Base-by-base conservation (phyloP, 2,797 vertebrate species). In the Danionella dracula region DNA sequence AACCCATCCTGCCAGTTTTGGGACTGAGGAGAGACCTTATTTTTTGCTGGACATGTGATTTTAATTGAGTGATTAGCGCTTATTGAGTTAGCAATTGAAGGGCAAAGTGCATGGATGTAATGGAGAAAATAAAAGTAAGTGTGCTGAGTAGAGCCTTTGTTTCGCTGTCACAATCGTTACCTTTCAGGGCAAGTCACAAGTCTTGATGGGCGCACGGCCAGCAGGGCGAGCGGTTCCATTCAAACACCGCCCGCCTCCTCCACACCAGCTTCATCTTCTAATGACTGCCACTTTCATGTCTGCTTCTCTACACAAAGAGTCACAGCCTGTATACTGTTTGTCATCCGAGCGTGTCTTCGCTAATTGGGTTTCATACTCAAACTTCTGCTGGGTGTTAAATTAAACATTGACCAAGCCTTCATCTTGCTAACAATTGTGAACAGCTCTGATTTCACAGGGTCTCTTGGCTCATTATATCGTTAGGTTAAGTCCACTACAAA, bases 21-120 rank as follows among this genome's bases (percentile, higher is more conserved):
- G 66, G 45, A 42, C 62, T 78, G 56, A 82, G 71, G 64, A 58
- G 15, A 48, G 42, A 45, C 66, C 68, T 79, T 71, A 81, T 83
- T 87, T 76, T 69, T 82, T 66, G 51, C 72, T 55, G 61, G 57
- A 61, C 87, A 88, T 89, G 86, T 89, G 89, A 91, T 85, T 86
- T 82, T 72, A 87, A 89, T 91, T 86, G 81, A 81, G 70, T 78
- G 64, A 90, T 89, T 89, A 86, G 78, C 59, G 16, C 69, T 77
- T 88, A 90, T 88, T 86, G 79, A 86, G 88, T 90, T 77, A 89
- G 77, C 61, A 44, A 74, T 68, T 71, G 77, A 79, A 68, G 71
- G 78, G 71, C 69, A 57, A 69, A 72, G 74, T 40, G 55, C 53
- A 67, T 75, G 73, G 73, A 83, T 79, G 76, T 69, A 78, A 83